phyloP scores from a whole-genome alignment of 2,888 invertebrate genomes.

The Abrostola tripartita region DNA sequence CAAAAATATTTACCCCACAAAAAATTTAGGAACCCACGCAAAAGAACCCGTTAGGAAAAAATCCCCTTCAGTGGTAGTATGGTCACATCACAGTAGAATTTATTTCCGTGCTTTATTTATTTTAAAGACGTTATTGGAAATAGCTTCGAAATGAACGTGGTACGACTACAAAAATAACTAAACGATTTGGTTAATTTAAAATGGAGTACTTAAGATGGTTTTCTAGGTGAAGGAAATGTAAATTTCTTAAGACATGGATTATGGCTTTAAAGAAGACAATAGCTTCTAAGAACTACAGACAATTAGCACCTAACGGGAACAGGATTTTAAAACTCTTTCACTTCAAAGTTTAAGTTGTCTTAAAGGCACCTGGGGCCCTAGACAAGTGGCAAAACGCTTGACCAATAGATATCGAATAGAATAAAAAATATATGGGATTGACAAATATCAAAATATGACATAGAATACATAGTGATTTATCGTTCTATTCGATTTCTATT shows the following conservation, averaged over 20 bases:
- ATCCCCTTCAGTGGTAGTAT: slow-evolving; percentile 38
- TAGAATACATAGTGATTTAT: too few relatives aligned
- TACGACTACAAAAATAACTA: too few relatives aligned
- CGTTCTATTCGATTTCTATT: too few relatives aligned
- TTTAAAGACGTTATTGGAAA: neutral
- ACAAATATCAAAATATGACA: too few relatives aligned
- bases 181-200: too few relatives aligned
- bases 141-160: too few relatives aligned
- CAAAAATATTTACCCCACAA: slow-evolving; percentile 40
- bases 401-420: too few relatives aligned
- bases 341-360: slow-evolving; percentile 1
- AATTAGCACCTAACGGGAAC: slow-evolving; percentile 19
- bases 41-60: slow-evolving; percentile 52
- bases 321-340: slow-evolving; percentile 2
- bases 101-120: neutral
- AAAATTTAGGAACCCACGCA: slow-evolving; percentile 44
- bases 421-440: too few relatives aligned
- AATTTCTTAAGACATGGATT: too few relatives aligned
- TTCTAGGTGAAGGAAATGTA: too few relatives aligned
- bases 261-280: slow-evolving; percentile 2
- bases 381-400: too few relatives aligned
- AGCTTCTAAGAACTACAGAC: neutral
- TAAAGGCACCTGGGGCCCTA: neutral
- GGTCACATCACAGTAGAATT: slow-evolving; percentile 18
- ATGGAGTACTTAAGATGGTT: too few relatives aligned